Evolutionary conservation across 2,113 vertebrate genomes (phyloP).

Genomic region (Poeciliopsis occidentalis): DNA sequence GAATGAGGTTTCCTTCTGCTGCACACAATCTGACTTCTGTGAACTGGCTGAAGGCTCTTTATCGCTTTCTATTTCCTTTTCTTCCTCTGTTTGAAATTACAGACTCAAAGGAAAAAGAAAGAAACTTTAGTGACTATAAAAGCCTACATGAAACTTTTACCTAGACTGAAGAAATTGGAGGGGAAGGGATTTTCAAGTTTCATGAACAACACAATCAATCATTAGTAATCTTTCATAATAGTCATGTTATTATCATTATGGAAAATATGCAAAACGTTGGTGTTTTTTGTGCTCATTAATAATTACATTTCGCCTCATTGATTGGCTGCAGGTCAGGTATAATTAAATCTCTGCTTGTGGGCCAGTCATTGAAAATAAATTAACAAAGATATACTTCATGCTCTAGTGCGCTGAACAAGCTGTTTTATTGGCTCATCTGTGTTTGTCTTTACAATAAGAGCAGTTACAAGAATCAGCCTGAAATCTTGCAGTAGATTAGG

Average conservation of each 20-base stretch:
- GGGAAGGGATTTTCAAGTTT: not conserved
- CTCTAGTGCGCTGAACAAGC: slow-evolving; percentile 14
- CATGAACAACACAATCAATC: not conserved
- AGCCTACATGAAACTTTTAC: not conserved
- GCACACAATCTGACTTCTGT: not conserved
- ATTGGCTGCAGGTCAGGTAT: slow-evolving; percentile 25
- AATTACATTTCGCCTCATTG: slow-evolving; percentile 24
- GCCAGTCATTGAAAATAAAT: slow-evolving; percentile 38
- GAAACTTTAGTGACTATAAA: not conserved
- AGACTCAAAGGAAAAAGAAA: not conserved
- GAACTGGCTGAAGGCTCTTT: not conserved
- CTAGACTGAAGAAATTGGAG: too few relatives aligned
- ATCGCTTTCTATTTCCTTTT: not conserved
- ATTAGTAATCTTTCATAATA: slow-evolving; percentile 3
- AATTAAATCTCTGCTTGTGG: slow-evolving; percentile 22
- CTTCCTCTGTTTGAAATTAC: not conserved
- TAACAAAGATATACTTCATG: slow-evolving; percentile 20
- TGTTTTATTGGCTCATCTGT: slow-evolving; percentile 16
- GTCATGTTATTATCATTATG: not conserved
- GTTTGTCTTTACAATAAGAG: slow-evolving; percentile 11
- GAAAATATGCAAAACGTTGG: slow-evolving; percentile 4
- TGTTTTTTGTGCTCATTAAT: slow-evolving; percentile 18
- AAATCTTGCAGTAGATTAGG: slow-evolving; percentile 10
- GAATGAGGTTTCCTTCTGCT: not conserved
- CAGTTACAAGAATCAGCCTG: not conserved